Evolutionary conservation across 2,888 invertebrate genomes (phyloP).

Genomic region (Tipula helvola): DNA sequence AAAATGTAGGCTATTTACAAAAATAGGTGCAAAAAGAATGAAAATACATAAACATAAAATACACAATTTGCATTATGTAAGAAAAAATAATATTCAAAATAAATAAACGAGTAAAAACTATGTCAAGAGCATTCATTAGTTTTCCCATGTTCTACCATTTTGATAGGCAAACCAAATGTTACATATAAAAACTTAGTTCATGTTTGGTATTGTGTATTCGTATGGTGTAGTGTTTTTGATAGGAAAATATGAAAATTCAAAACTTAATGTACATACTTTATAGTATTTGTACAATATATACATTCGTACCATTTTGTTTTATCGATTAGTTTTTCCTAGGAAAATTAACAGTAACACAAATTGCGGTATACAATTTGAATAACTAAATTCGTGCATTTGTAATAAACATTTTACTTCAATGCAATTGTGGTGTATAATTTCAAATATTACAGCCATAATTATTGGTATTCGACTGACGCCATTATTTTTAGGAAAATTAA

Average conservation of each 20-base stretch:
- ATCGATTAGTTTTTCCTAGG: neutral
- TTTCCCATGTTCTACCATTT: neutral
- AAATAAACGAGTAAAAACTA: neutral
- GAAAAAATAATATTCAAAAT: neutral
- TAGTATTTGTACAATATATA: too few species aligned
- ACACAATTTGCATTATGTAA: neutral
- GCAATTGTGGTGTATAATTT: neutral
- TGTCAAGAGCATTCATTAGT: neutral
- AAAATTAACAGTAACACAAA: neutral
- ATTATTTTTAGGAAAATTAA: neutral
- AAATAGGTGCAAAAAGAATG: neutral
- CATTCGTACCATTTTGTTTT: neutral
- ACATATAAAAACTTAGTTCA: neutral
- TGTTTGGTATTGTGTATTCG: neutral
- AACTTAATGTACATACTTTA: neutral
- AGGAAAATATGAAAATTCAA: neutral
- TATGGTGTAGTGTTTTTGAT: neutral
- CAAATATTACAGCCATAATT: neutral
- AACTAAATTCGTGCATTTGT: neutral
- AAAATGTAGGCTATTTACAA: neutral
- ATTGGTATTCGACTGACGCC: neutral
- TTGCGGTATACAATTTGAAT: neutral
- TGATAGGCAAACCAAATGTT: neutral
- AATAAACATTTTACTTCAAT: neutral
- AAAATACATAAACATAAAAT: neutral